phyloP scores from a whole-genome alignment of 2,113 vertebrate genomes.

The Pheucticus melanocephalus region DNA sequence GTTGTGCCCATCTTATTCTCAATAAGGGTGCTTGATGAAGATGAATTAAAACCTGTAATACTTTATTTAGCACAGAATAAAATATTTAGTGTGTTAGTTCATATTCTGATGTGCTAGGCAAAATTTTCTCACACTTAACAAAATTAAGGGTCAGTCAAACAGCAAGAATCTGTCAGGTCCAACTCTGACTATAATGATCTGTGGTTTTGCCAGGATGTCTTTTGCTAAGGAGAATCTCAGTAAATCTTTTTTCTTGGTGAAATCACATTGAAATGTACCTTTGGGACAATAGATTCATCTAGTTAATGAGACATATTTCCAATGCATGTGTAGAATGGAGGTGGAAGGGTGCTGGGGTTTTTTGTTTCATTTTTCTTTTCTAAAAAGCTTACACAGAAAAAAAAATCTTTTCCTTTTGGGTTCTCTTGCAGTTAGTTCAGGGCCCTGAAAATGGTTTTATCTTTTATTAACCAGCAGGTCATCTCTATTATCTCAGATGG shows the following conservation, averaged over 20 bases:
- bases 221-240: not conserved
- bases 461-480: not conserved
- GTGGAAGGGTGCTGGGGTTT: not conserved
- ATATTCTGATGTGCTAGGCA: not conserved
- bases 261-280: not conserved
- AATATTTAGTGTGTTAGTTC: not conserved
- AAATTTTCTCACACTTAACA: not conserved
- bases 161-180: not conserved
- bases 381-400: not conserved
- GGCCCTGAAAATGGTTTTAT: not conserved
- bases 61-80: not conserved
- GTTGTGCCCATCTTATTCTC: not conserved
- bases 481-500: not conserved
- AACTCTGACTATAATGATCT: not conserved
- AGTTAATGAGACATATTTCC: not conserved
- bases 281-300: not conserved
- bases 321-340: not conserved
- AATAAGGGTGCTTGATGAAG: not conserved
- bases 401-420: not conserved
- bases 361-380: not conserved
- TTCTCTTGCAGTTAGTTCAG: not conserved
- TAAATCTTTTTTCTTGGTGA: not conserved
- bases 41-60: conserved; percentile 1
- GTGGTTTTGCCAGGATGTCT: not conserved
- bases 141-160: not conserved